Evolutionary conservation across 2,888 invertebrate species (phyloP), one percentile per base, ranked within the genome.

Genomic region (Bedellia somnulentella): DNA sequence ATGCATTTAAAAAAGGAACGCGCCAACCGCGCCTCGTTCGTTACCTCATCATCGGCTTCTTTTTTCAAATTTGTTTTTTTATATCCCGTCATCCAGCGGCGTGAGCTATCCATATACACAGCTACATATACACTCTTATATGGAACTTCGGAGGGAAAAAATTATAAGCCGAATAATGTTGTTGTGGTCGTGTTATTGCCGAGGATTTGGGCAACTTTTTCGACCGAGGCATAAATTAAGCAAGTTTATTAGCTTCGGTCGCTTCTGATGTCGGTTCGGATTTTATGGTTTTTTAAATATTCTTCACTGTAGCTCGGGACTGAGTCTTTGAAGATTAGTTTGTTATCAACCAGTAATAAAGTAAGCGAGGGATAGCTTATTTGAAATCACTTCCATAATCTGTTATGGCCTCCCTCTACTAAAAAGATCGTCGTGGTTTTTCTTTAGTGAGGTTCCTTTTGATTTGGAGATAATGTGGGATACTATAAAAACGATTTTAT

Each of bases 31-130:
- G 66, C 67, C 64, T 63, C 66, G 66, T 66, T 70, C 70, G 73
- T 71, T 71, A 67, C 71, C 68, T 71, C 71, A 71, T 70, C 70
- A 61, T 59, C 57, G 60, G 53, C 47, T 61, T 64, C 54, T 57
- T 62, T 61, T 56, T 61, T 54, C 45, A 40, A 45, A 44, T 47
- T 53, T 50, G 38, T 66, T 61, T 61, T 59, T 55, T 37, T 37
- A 52, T 17, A 27, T 15, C 14, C 21, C 28, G 16, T 10, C 21
- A 13, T 46, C 53, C 52, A 39, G 56, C 57, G 49, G 47, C 51
- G 42, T 41, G 44, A 55, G 55, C 66, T 64, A 67, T 63, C 52
- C 58, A 57, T 57, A 67, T 66, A 68, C 62, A 68, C 44, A 41
- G 29, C 31, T 32, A 40, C 38, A 43, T 42, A 44, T 42, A 43